Conservation (phyloP, 2,113 vertebrate species). For the Atlantisia rogersi region DNA sequence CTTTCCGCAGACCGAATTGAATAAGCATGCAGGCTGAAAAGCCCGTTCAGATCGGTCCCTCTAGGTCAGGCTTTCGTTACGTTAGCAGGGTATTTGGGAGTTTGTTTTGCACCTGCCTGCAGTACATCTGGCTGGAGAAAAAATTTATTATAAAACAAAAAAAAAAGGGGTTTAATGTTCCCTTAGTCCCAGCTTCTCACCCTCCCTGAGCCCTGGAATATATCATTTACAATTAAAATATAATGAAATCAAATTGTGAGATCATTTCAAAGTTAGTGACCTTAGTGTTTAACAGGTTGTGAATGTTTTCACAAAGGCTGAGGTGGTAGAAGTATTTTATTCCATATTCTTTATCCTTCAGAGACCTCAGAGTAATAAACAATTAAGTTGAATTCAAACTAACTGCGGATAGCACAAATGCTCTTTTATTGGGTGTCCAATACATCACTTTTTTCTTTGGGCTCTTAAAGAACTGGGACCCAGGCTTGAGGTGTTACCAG, state of each 20-base stretch:
- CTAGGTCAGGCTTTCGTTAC: background rate
- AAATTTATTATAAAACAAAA: background rate
- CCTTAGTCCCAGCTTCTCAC: slow-evolving; percentile 7
- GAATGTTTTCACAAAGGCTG: slow-evolving; percentile 49
- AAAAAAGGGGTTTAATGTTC: background rate
- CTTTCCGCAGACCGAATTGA: background rate
- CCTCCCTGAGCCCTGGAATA: background rate
- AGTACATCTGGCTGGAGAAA: slow-evolving; percentile 16
- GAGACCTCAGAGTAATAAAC: slow-evolving; percentile 62
- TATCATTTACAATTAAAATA: slow-evolving; percentile 59
- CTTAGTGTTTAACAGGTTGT: slow-evolving; percentile 29
- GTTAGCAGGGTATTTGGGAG: background rate
- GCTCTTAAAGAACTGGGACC: background rate
- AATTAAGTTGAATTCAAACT: slow-evolving; percentile 45
- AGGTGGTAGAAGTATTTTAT: slow-evolving; percentile 15
- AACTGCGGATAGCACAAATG: slow-evolving; percentile 29
- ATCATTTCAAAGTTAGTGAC: slow-evolving; percentile 44
- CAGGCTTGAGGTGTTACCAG: background rate
- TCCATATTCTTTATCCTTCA: slow-evolving; percentile 3
- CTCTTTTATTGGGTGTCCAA: background rate
- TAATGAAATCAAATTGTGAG: slow-evolving; percentile 60
- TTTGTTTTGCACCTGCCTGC: slow-evolving; percentile 57
- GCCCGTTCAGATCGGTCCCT: slow-evolving; percentile 1
- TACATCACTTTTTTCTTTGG: background rate
- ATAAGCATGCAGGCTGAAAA: slow-evolving; percentile 19